Percentiles rank a stretch among this genome's conserved stretches.
Evolutionary conservation across 2,113 vertebrate species (phyloP).

Genomic region (Phoenicopterus ruber): DNA sequence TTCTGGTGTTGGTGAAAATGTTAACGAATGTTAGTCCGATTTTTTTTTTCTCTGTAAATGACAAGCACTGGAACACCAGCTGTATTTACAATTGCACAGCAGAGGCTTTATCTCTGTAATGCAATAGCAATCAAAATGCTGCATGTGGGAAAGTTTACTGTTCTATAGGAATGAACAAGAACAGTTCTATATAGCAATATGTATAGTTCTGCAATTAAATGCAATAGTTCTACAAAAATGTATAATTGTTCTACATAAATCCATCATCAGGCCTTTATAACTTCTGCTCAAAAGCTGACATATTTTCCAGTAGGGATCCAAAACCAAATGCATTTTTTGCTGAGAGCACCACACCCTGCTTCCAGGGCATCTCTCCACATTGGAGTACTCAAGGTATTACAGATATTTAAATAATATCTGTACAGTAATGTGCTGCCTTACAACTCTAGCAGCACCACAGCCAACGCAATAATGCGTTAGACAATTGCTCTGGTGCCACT

Average conservation of each 20-base stretch:
- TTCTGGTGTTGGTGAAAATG: conserved; percentile 3
- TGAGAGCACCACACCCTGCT: not conserved
- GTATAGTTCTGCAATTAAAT: not conserved
- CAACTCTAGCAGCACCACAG: not conserved
- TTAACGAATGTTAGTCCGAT: not conserved
- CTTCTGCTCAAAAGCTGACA: not conserved
- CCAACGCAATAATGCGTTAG: not conserved
- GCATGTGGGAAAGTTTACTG: not conserved
- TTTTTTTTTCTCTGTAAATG: not conserved
- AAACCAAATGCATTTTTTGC: not conserved
- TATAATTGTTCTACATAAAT: not conserved
- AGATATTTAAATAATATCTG: not conserved
- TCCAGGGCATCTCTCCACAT: not conserved
- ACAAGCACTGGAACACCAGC: not conserved
- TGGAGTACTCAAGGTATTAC: not conserved
- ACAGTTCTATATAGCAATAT: not conserved
- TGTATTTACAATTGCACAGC: conserved; percentile 4
- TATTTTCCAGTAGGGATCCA: not conserved
- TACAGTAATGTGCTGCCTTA: not conserved
- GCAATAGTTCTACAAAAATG: not conserved
- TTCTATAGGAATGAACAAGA: not conserved
- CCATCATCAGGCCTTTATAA: not conserved
- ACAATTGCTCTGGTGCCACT: not conserved
- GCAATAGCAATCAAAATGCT: not conserved
- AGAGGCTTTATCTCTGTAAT: not conserved